Evolutionary conservation across 2,113 vertebrate genomes (phyloP).

Genomic region (Scartelaos histophorus): DNA sequence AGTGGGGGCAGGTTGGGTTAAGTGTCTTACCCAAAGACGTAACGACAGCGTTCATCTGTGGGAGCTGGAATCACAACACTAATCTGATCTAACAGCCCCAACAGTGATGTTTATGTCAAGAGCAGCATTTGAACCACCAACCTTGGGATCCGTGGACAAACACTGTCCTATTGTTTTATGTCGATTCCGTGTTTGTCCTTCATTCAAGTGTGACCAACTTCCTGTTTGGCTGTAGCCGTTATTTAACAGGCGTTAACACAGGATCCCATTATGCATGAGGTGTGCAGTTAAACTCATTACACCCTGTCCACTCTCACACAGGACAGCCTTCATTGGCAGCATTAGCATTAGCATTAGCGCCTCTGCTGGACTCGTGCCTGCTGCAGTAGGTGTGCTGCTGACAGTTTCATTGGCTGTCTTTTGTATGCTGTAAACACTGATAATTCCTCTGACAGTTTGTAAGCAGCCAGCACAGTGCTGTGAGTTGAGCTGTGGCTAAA

Average conservation of each 20-base stretch:
- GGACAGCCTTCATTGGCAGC: conserved; percentile 17
- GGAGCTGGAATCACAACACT: too few species aligned
- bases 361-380: conserved; percentile 21
- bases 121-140: too few species aligned
- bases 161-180: background rate
- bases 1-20: too few species aligned
- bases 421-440: conserved; percentile 35
- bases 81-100: too few species aligned
- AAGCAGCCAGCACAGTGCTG: conserved; percentile 24
- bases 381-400: conserved; percentile 13
- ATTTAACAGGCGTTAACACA: background rate
- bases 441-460: conserved; percentile 48
- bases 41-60: too few species aligned
- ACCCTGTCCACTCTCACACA: background rate
- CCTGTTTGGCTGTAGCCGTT: background rate
- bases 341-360: conserved; percentile 7
- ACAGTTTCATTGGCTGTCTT: conserved; percentile 31
- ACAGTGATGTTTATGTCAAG: too few species aligned
- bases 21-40: too few species aligned
- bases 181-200: background rate
- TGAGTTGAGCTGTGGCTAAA: conserved; percentile 43
- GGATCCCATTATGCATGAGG: conserved; percentile 22
- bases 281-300: background rate
- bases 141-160: too few species aligned
- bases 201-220: background rate